Evolutionary conservation across 2,113 vertebrate genomes (phyloP).

Genomic region (Ovis canadensis): DNA sequence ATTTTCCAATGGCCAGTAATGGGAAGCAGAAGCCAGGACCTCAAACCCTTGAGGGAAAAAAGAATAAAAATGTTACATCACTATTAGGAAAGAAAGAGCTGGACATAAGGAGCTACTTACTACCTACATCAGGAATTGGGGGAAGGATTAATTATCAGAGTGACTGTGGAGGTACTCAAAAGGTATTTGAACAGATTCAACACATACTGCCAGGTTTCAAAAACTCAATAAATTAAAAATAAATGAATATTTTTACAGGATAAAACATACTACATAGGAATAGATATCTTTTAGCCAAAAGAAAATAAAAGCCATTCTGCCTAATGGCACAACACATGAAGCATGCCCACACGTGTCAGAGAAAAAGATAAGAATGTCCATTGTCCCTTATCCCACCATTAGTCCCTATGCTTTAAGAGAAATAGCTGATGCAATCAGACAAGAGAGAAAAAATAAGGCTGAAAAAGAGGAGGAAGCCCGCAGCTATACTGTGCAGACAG

Average conservation of each 20-base stretch:
- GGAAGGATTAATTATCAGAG: background rate
- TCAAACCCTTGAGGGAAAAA: slow-evolving; percentile 85
- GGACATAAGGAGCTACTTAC: accelerated
- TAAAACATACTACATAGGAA: background rate
- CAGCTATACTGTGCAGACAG: accelerated
- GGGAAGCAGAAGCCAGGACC: slow-evolving; percentile 90
- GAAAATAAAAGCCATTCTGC: accelerated
- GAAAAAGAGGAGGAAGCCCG: background rate
- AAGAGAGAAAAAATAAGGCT: background rate
- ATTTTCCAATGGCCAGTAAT: slow-evolving; percentile 93
- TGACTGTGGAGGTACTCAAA: accelerated
- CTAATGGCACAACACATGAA: accelerated
- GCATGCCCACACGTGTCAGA: accelerated
- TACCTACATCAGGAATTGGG: accelerated
- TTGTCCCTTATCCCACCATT: accelerated
- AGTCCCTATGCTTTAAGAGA: too few relatives aligned
- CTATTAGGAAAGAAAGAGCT: background rate
- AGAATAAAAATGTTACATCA: background rate
- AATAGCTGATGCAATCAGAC: background rate
- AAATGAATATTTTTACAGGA: background rate
- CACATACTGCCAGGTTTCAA: background rate
- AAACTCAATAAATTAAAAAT: background rate
- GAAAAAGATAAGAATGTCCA: background rate
- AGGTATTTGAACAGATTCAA: background rate
- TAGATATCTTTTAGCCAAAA: background rate